Evolutionary conservation across 1,140 invertebrate species (phyloP).

Genomic region (Trichonephila clavipes): DNA sequence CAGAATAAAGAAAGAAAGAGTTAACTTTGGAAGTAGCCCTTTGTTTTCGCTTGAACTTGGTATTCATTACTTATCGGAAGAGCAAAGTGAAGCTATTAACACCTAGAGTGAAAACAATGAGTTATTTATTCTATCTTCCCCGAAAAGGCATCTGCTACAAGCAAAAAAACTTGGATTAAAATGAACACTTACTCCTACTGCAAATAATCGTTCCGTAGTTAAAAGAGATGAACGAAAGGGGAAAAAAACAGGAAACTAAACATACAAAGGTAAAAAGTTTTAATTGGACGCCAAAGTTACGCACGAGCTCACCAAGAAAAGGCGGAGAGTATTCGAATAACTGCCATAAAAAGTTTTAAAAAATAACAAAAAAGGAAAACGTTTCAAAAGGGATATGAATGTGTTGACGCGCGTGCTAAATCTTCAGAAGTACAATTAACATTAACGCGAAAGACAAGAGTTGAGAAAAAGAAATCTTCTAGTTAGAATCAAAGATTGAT

Average conservation of each 20-base stretch:
- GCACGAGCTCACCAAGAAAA: constrained; percentile 65
- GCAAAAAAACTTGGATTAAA: constrained; percentile 16
- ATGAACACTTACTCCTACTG: constrained; percentile 1
- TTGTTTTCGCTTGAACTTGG: constrained; percentile 36
- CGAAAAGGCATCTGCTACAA: background rate
- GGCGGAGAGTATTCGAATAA: constrained; percentile 20
- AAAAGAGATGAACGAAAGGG: background rate
- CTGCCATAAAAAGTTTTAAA: background rate
- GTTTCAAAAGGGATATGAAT: constrained; percentile 47
- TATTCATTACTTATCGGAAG: constrained; percentile 55
- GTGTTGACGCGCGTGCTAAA: constrained; percentile 65
- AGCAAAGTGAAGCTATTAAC: constrained; percentile 60
- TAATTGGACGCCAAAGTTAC: constrained; percentile 70
- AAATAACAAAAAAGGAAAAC: constrained; percentile 18
- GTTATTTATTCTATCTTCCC: constrained; percentile 47
- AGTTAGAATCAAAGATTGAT: constrained; percentile 64
- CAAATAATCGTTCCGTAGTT: constrained; percentile 35
- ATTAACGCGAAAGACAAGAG: constrained; percentile 45
- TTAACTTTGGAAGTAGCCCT: constrained; percentile 15
- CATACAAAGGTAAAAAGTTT: constrained; percentile 35
- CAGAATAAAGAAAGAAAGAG: constrained; percentile 3
- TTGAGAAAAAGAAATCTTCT: constrained; percentile 1
- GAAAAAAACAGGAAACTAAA: constrained; percentile 53
- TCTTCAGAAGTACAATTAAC: constrained; percentile 64
- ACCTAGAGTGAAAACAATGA: constrained; percentile 60